These are phyloP conservation scores for Cephalopterus ornatus DNA, from an alignment of 2,113 vertebrate genomes.

Conservation along the genomic window DNA sequence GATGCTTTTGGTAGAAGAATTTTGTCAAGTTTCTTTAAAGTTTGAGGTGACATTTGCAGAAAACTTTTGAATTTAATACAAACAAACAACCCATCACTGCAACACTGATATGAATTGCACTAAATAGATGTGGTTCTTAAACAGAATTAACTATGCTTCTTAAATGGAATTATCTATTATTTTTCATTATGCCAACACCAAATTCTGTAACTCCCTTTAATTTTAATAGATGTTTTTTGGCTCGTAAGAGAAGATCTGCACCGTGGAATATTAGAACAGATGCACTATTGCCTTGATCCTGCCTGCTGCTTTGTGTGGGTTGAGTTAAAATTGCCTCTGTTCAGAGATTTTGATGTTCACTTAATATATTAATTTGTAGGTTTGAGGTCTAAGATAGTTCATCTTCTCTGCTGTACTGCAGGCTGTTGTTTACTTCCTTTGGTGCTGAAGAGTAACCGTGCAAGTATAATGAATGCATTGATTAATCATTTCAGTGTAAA, in stretches of 20 bases:
- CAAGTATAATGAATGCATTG: constrained; percentile 29
- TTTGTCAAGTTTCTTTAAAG: not conserved
- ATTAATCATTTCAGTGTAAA: constrained; percentile 46
- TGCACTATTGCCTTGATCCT: not conserved
- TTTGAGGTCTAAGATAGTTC: not conserved
- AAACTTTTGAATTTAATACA: not conserved
- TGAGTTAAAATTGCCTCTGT: not conserved
- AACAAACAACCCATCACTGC: not conserved
- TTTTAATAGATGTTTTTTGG: not conserved
- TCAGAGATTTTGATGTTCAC: not conserved
- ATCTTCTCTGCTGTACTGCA: constrained; percentile 8
- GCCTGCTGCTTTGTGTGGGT: constrained; percentile 1
- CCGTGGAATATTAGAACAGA: not conserved
- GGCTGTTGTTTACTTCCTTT: constrained; percentile 37
- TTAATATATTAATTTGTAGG: constrained; percentile 27
- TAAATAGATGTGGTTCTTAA: not conserved
- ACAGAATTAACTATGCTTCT: not conserved
- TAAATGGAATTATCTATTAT: not conserved
- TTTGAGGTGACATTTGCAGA: not conserved
- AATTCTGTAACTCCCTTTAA: not conserved
- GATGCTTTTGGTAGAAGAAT: not conserved
- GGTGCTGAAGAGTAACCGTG: not conserved
- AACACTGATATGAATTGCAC: not conserved
- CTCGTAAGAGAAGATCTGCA: not conserved
- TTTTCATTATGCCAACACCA: not conserved